Evolutionary conservation across 2,888 invertebrate genomes (phyloP), one percentile per base, ranked within the genome.

Genomic region (Xanthostigma xanthostigma): DNA sequence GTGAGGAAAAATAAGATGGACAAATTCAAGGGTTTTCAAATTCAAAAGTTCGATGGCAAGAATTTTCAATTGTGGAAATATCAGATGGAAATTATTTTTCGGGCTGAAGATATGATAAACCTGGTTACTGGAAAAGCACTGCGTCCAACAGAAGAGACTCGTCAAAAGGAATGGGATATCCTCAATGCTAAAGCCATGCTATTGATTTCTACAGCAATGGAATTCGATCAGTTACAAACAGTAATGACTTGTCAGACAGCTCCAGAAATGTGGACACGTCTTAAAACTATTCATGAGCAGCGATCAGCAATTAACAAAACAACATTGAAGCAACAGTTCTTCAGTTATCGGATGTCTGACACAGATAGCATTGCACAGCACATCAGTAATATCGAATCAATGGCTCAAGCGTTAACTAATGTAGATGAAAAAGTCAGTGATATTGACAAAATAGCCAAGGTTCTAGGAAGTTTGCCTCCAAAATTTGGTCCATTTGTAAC

Each of bases 231-330:
- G 33, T 36, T 50, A 9, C 49, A 44, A 44, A 41, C 42, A 6
- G 41, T 51, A 14, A 42, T 49, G 46, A 13, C 37, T 13, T 51
- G 51, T 33, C 41, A 45, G 33, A 45, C 35, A n/a, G 43, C 46
- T 11, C 3, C 38, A 3, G 36, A 45, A 11, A 53, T 54, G 51
- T 51, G 50, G 51, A 44, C 3, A 27, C 40, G 51, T 12, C 47
- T 54, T 9, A 51, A 53, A 27, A 35, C 40, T 9, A 47, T 53
- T 9, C 51, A 53, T 37, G 49, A 53, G 36, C 54, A 54, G 36
- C 36, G 49, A 17, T 41, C 46, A 36, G 49, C 44, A 37, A 46
- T 51, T 39, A 54, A 53, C 43, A 54, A 52, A 43, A 38, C 53
- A 35, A 50, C 47, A 1, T 36, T 53, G 12, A 53, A 52, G 27